Evolutionary conservation across 2,797 vertebrate genomes (phyloP).

Genomic region (Gobionotothen gibberifrons): DNA sequence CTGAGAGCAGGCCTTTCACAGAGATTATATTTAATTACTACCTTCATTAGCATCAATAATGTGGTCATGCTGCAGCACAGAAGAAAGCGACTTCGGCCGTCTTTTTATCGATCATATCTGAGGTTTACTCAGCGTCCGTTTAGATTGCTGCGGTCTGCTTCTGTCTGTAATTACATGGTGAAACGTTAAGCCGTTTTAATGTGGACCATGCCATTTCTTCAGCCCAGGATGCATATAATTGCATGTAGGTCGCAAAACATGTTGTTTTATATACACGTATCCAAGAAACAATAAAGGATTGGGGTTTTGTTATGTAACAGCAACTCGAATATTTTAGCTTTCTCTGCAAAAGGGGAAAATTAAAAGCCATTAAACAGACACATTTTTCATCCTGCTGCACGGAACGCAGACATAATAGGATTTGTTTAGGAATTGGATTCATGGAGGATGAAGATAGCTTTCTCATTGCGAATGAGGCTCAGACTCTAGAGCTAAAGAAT

Average conservation of each 20-base stretch:
- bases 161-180: conserved; percentile 21
- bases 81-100: conserved; percentile 26
- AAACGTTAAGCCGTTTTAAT: background rate
- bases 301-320: background rate
- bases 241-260: conserved; percentile 9
- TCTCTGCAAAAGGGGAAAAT: conserved; percentile 3
- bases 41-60: conserved; percentile 67
- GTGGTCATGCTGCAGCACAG: conserved; percentile 37
- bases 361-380: background rate
- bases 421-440: conserved; percentile 49
- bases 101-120: conserved; percentile 16
- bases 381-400: conserved; percentile 8
- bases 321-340: background rate
- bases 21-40: conserved; percentile 76
- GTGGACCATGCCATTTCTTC: conserved; percentile 8
- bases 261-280: background rate
- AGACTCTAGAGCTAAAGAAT: conserved; percentile 32
- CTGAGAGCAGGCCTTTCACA: conserved; percentile 51
- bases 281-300: background rate
- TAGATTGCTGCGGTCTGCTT: conserved; percentile 19
- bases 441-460: conserved; percentile 28
- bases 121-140: conserved; percentile 20
- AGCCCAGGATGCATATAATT: background rate
- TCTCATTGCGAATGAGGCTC: conserved; percentile 14
- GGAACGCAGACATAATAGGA: conserved; percentile 41